phyloP scores from a whole-genome alignment of 2,888 invertebrate genomes.

The Zeuzera pyrina region DNA sequence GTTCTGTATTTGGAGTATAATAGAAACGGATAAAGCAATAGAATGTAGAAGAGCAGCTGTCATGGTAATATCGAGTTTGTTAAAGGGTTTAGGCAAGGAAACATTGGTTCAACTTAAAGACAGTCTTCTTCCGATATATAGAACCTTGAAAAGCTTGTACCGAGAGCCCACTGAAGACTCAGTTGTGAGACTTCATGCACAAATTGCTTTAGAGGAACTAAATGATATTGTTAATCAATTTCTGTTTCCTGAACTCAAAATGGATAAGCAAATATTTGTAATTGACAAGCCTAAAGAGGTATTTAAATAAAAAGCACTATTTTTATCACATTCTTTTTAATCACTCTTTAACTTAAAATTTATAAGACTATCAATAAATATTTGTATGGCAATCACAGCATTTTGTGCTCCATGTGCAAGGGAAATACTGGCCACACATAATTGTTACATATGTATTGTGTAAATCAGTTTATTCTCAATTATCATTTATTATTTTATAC shows the following conservation, averaged over 20 bases:
- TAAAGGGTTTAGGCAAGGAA: conserved; percentile 83
- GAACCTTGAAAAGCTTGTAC: conserved; percentile 77
- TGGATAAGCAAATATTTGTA: conserved; percentile 72
- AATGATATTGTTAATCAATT: conserved; percentile 77
- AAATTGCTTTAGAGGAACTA: conserved; percentile 84
- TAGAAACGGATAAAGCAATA: conserved; percentile 79
- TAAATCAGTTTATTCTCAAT: conserved; percentile 5
- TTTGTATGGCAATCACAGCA: conserved; percentile 11
- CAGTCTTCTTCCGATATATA: conserved; percentile 79
- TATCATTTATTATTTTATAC: no score
- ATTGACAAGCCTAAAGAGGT: conserved; percentile 25
- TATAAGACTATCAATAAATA: conserved; percentile 1
- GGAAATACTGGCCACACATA: conserved; percentile 18
- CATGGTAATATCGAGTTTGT: conserved; percentile 80
- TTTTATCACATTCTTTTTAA: conserved; percentile 21
- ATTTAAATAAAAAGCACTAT: conserved; percentile 33
- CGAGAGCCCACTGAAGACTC: conserved; percentile 76
- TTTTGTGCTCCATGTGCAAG: conserved; percentile 10
- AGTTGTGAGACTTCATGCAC: conserved; percentile 80
- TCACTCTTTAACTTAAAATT: conserved; percentile 20
- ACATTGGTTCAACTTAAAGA: conserved; percentile 77
- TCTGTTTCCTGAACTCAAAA: conserved; percentile 69
- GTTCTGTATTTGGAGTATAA: conserved; percentile 77
- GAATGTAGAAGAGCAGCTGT: conserved; percentile 87
- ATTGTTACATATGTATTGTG: conserved; percentile 2